A percentile compares a stretch with the other conserved stretches of the same genome.
These are phyloP conservation scores for Actinopyga echinites DNA, from an alignment of 53 echinoderm and acorn worm genomes.

Conservation along the genomic window DNA sequence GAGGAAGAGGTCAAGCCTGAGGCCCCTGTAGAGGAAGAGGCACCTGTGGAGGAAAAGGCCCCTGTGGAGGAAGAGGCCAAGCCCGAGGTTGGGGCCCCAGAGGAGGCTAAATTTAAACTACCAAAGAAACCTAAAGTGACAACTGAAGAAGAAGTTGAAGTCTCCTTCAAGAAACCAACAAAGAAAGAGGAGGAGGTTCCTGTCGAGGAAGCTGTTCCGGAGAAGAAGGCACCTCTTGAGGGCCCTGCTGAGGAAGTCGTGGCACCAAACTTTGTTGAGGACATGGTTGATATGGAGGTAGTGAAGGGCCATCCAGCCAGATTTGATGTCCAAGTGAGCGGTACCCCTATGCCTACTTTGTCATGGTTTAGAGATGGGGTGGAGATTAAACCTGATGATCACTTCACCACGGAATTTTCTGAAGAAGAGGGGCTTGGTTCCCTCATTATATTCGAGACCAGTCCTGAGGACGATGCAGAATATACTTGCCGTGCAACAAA, in stretches of 20 bases:
- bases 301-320: constrained; percentile 89
- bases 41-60: constrained; percentile 21
- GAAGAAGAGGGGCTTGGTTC: constrained; percentile 88
- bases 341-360: constrained; percentile 78
- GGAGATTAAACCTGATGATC: constrained; percentile 78
- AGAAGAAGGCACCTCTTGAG: constrained; percentile 41
- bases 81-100: not conserved
- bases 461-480: constrained; percentile 80
- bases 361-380: constrained; percentile 84
- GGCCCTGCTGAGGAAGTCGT: constrained; percentile 58
- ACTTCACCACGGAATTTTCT: constrained; percentile 79
- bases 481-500: constrained; percentile 96
- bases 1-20: constrained; percentile 14
- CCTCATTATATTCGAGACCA: constrained; percentile 79
- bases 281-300: constrained; percentile 97
- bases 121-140: not conserved
- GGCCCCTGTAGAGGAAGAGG: no score
- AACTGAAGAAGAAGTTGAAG: not conserved
- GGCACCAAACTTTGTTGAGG: constrained; percentile 94
- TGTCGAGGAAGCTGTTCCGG: constrained; percentile 41
- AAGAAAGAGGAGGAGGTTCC: constrained; percentile 34
- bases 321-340: constrained; percentile 95
- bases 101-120: not conserved
- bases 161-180: constrained; percentile 1
- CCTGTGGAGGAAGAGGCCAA: constrained; percentile 38